These are phyloP conservation scores for Panthera uncia DNA, from an alignment of 2,113 vertebrate genomes.

Conservation along the genomic window DNA sequence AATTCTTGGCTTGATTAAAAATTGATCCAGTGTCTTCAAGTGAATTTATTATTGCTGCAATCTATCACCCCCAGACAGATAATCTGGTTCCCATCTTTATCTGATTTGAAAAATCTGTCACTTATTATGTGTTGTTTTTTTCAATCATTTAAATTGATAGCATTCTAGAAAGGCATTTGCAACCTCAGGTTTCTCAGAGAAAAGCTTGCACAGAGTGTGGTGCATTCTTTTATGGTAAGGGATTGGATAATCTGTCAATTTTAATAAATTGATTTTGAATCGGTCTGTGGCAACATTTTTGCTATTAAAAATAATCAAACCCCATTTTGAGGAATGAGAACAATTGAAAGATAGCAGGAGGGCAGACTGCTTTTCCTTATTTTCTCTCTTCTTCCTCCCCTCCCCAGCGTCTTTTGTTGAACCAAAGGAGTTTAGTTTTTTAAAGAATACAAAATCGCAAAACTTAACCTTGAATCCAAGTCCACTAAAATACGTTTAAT, in stretches of 20 bases:
- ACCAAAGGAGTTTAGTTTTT: slow-evolving; percentile 36
- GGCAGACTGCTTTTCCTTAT: background rate
- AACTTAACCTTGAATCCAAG: background rate
- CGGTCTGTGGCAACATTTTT: slow-evolving; percentile 81
- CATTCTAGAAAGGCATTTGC: slow-evolving; percentile 81
- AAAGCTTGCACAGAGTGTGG: slow-evolving; percentile 56
- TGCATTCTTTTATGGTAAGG: slow-evolving; percentile 77
- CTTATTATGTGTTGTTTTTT: slow-evolving; percentile 91
- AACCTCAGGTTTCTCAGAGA: slow-evolving; percentile 80
- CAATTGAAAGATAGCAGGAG: slow-evolving; percentile 51
- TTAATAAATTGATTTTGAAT: slow-evolving; percentile 82
- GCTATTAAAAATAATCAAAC: slow-evolving; percentile 60
- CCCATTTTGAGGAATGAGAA: slow-evolving; percentile 70
- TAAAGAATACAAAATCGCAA: background rate
- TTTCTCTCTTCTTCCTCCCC: background rate
- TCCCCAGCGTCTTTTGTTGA: background rate
- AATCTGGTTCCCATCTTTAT: slow-evolving; percentile 99
- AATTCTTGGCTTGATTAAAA: slow-evolving; percentile 99
- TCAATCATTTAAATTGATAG: slow-evolving; percentile 91
- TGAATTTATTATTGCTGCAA: slow-evolving; percentile 99
- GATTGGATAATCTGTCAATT: slow-evolving; percentile 81
- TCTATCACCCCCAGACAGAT: slow-evolving; percentile 98
- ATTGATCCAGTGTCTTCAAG: slow-evolving; percentile 99
- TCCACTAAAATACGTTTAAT: slow-evolving; percentile 39
- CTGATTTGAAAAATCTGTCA: slow-evolving; percentile 96